Conservation (phyloP, 2,888 invertebrate species). For the Andrena fulva region DNA sequence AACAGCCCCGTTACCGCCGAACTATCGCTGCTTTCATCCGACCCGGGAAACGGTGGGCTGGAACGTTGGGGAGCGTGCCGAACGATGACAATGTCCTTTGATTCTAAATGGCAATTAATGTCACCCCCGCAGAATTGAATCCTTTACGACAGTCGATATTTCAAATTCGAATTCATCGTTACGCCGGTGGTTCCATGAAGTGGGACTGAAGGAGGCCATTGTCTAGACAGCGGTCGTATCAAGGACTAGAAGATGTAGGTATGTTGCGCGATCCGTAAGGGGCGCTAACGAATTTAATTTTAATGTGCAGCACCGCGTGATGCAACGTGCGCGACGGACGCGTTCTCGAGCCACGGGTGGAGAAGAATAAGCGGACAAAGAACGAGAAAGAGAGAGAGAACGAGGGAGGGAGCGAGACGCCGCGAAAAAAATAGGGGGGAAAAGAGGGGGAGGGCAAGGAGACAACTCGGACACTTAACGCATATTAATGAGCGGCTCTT, state of each 20-base stretch:
- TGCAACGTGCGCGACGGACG: constrained; percentile 63
- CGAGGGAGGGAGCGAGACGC: constrained; percentile 45
- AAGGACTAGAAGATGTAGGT: constrained; percentile 42
- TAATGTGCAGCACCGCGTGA: constrained; percentile 63
- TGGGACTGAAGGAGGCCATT: background rate
- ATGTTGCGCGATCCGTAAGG: constrained; percentile 30
- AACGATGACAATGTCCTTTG: too few species aligned
- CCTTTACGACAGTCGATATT: too few species aligned
- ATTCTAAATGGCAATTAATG: too few species aligned
- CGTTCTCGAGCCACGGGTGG: constrained; percentile 44
- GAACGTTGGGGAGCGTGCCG: too few species aligned
- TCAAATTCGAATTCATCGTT: too few species aligned
- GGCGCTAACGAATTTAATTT: constrained; percentile 62
- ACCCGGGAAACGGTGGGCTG: too few species aligned
- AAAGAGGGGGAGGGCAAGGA: constrained; percentile 59
- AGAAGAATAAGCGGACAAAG: constrained; percentile 42
- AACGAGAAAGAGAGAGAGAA: constrained; percentile 51
- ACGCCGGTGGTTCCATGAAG: too few species aligned
- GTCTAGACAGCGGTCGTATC: constrained; percentile 11
- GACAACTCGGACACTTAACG: constrained; percentile 76
- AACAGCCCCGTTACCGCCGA: constrained; percentile 9
- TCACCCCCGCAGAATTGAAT: too few species aligned
- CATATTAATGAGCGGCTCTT: constrained; percentile 77
- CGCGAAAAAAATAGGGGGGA: too few species aligned
- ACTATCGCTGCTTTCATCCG: background rate